Evolutionary conservation across 2,888 invertebrate species (phyloP).

Genomic region (Panopea generosa): DNA sequence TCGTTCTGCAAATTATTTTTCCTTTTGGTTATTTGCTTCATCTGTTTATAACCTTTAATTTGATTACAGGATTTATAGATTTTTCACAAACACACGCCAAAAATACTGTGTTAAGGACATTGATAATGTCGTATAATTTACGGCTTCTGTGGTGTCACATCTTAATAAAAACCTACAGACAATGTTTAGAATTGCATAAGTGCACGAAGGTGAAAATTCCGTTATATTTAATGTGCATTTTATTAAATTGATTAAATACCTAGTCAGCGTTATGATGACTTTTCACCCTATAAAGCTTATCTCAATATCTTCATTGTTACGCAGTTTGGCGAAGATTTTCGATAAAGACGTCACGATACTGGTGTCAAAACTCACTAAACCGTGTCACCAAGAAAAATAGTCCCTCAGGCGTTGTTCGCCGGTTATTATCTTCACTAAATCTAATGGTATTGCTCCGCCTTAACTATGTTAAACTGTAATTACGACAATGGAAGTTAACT

Average conservation of each 20-base stretch:
- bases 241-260: background rate
- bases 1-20: too few species aligned
- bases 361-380: conserved; percentile 38
- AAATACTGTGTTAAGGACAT: too few species aligned
- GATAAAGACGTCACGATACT: conserved; percentile 44
- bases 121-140: too few species aligned
- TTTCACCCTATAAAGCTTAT: too few species aligned
- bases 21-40: too few species aligned
- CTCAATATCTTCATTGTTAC: conserved; percentile 1
- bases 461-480: conserved; percentile 52
- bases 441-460: conserved; percentile 23
- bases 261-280: background rate
- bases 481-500: conserved; percentile 24
- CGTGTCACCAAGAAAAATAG: conserved; percentile 29
- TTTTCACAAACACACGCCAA: too few species aligned
- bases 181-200: too few species aligned
- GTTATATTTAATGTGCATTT: conserved; percentile 2
- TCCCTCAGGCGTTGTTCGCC: conserved; percentile 5
- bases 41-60: too few species aligned
- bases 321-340: conserved; percentile 11
- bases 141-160: too few species aligned
- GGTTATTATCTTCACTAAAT: background rate
- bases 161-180: too few species aligned
- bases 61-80: too few species aligned
- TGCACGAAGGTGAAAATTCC: background rate